These are phyloP conservation scores for Nasonia giraulti DNA, from an alignment of 1,140 invertebrate genomes.

Conservation along the genomic window DNA sequence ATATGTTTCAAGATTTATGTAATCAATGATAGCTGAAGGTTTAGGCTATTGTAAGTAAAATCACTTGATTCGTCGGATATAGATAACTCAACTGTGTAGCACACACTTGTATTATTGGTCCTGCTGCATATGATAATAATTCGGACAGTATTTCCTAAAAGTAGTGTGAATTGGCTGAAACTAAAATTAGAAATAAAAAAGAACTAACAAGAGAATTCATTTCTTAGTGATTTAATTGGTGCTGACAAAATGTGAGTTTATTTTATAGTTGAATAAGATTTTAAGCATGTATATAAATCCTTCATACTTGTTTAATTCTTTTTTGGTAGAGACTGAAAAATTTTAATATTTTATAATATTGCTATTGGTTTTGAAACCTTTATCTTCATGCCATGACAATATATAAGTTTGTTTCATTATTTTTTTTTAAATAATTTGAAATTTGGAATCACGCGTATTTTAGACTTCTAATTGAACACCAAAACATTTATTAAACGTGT, in stretches of 20 bases:
- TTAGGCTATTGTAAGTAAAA: no score
- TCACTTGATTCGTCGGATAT: background rate
- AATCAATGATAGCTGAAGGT: background rate
- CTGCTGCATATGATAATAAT: background rate
- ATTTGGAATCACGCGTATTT: no score
- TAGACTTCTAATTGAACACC: background rate
- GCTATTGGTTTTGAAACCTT: background rate
- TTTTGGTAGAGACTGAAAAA: no score
- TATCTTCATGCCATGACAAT: no score
- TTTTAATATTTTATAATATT: no score
- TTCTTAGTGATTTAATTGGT: background rate
- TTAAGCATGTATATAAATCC: no score
- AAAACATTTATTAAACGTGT: no score
- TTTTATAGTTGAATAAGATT: background rate
- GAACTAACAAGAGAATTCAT: background rate
- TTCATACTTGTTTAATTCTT: no score
- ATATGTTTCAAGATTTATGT: background rate
- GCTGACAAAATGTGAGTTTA: background rate
- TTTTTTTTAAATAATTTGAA: background rate
- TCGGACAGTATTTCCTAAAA: background rate
- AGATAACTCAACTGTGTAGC: background rate
- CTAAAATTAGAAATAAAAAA: background rate
- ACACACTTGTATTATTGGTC: background rate
- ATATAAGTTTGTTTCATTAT: background rate
- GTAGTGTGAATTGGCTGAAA: background rate